Base-by-base conservation (phyloP, 2,797 vertebrate genomes). In the Avahi laniger region DNA sequence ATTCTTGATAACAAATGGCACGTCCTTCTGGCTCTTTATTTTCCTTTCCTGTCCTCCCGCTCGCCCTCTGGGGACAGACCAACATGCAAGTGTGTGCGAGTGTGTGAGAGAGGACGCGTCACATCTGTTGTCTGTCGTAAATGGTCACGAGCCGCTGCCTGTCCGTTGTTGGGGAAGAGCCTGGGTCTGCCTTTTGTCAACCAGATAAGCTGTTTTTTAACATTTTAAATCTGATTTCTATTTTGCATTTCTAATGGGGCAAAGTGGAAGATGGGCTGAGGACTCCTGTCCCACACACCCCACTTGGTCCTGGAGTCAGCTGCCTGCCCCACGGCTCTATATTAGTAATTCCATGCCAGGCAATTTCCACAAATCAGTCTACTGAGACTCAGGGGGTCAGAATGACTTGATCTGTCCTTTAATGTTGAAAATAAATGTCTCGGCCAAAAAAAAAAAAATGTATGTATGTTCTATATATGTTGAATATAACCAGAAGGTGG, bases 221-320 rank as follows among this genome's bases (percentile, higher is more conserved):
- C 38, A 5, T 95, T 92, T 95, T 84, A 73, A 83, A 89, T 48
- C 24, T 94, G 91, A 82, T 94, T 96, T 75, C 78, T 90, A 96
- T 96, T 81, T 81, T 94, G 88, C 88, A 78, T 57, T 97, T 96
- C 78, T 93, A 33, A 89, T 65, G 26, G 93, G 95, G 83, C 79
- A 69, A 35, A 59, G 63, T 46, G 63, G 83, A 73, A 41, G 30
- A 30, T 1, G 35, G 61, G n/a, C 15, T 24, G 2, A 26, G 46
- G 43, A 48, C 69, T 67, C 82, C 72, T 22, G 35, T 46, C 48
- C 1, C 24, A 13, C 17, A 8, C 54, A 18, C 41, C 46, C 33
- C 72, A 84, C 84, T 7, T 10, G 15, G 18, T 3, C 52, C 65
- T 1, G 1, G 48, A 33, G 24, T 18, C 0, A 15, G 73, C n/a